A percentile compares a stretch with the other conserved stretches of the same genome.
Conservation (phyloP, 2,113 vertebrate genomes). For the Archilochus colubris region DNA sequence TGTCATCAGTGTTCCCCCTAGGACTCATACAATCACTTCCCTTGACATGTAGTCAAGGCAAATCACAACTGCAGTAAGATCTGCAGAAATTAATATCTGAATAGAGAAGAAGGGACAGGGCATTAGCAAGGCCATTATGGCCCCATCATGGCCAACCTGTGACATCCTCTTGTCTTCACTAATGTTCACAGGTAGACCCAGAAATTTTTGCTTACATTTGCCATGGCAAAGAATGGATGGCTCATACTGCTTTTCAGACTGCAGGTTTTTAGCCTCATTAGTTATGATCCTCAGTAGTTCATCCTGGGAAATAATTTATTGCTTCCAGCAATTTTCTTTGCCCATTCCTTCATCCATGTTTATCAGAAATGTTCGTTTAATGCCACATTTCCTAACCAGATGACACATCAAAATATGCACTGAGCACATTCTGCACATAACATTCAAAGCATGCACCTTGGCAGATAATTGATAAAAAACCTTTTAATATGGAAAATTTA, state of each 20-base stretch:
- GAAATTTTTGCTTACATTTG: background rate
- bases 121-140: background rate
- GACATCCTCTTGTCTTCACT: background rate
- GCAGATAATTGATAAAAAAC: background rate
- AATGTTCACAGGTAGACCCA: background rate
- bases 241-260: background rate
- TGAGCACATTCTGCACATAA: background rate
- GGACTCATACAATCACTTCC: background rate
- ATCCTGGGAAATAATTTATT: background rate
- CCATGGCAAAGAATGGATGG: background rate
- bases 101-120: background rate
- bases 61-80: background rate
- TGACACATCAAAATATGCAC: background rate
- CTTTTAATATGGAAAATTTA: constrained; percentile 1
- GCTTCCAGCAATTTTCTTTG: background rate
- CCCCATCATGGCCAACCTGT: background rate
- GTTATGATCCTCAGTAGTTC: background rate
- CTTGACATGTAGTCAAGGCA: background rate
- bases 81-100: background rate
- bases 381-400: background rate
- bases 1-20: background rate
- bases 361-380: background rate
- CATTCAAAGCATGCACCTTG: background rate
- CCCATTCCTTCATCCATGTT: background rate
- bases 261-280: background rate